phyloP scores from a whole-genome alignment of 1,140 invertebrate species.

The Drosophila micromelanica region DNA sequence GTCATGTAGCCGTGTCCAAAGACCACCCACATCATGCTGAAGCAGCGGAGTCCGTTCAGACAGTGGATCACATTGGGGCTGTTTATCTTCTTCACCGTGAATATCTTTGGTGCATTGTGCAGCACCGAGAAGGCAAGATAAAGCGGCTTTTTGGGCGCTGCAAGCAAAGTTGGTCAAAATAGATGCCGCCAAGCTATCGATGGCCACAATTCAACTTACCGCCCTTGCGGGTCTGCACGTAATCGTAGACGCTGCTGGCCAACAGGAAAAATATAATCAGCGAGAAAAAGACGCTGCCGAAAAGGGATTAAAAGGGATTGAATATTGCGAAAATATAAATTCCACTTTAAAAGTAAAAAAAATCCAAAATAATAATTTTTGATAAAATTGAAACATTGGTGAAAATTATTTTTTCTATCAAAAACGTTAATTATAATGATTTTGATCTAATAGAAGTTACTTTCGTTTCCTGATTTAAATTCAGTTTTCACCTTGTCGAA shows the following conservation, averaged over 20 bases:
- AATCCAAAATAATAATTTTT: too few relatives aligned
- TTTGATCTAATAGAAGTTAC: too few relatives aligned
- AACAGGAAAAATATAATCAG: constrained; percentile 67
- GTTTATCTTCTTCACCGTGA: constrained; percentile 73
- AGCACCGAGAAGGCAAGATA: constrained; percentile 74
- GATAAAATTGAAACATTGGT: too few relatives aligned
- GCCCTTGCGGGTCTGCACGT: constrained; percentile 65
- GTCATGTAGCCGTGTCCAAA: constrained; percentile 86
- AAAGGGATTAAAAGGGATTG: too few relatives aligned
- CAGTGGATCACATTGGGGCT: constrained; percentile 84
- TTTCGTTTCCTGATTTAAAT: too few relatives aligned
- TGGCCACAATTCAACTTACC: constrained; percentile 52
- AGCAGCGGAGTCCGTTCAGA: constrained; percentile 86
- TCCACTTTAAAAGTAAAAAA: too few relatives aligned
- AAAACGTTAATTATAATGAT: too few relatives aligned
- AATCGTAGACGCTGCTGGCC: constrained; percentile 76
- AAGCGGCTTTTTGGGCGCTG: constrained; percentile 65
- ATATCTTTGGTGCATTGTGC: constrained; percentile 78
- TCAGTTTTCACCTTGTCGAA: too few relatives aligned
- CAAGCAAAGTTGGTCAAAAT: too few relatives aligned
- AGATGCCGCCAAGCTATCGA: too few relatives aligned
- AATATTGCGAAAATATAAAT: too few relatives aligned
- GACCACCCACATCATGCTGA: constrained; percentile 89
- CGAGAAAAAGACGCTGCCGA: constrained; percentile 69
- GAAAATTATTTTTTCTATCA: too few relatives aligned